Evolutionary conservation across 2,113 vertebrate species (phyloP), one percentile per base, ranked within the genome.

Genomic region (Pseudorhombus dupliciocellatus): DNA sequence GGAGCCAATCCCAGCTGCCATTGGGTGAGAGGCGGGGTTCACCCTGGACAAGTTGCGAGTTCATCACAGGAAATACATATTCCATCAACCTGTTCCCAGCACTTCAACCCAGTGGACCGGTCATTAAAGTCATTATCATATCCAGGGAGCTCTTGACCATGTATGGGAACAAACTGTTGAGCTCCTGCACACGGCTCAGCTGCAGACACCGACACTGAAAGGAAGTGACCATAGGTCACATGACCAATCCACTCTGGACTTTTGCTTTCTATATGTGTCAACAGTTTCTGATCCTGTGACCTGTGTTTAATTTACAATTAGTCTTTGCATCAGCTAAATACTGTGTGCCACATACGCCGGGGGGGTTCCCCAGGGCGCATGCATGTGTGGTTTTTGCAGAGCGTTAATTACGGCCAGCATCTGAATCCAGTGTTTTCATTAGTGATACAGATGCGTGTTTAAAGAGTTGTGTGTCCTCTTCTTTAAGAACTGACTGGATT

Each of bases 311-410:
- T 28, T 63, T 48, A 5, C 11, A 31, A 51, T 51, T 1, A 51
- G 26, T 22, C 2, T 30, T 16, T 40, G 30, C 46, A 50, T 63
- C 22, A 63, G 44, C 22, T 28, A 20, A 69, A 18, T 7, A 6
- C 7, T 30, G 24, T 58, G 24, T 53, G 18, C 58, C 70, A 28
- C 56, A 48, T n/a, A n/a, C n/a, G n/a, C n/a, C n/a, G n/a, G n/a
- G 64, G 69, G 51, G 50, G 15, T 74, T 74, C 46, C 66, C 55
- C 21, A 53, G 46, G 31, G 25, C n/a, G 10, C 58, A 30, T 51
- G 31, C 24, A 59, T 26, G 46, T 54, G 44, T 24, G 24, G 15
- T 37, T 68, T 62, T 28, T 28, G 18, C 28, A 26, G 18, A 76
- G 42, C 52, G 44, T 44, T 25, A 46, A 25, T 52, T n/a, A 44